These are phyloP conservation scores for Trichoplusia ni DNA, from an alignment of 1,140 invertebrate species.

Conservation along the genomic window DNA sequence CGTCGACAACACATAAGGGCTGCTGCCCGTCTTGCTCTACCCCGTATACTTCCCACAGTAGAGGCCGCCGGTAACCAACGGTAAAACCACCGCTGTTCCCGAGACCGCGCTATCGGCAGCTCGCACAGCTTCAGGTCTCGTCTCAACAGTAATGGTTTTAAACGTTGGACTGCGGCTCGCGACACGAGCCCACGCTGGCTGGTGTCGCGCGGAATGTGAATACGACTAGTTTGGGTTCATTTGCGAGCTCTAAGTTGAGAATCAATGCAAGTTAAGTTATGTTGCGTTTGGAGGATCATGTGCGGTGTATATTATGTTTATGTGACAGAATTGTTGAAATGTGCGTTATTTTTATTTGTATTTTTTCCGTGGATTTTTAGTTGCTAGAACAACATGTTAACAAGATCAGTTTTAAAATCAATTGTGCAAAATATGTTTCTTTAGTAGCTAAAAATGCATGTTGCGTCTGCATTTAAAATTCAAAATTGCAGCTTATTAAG, in stretches of 20 bases:
- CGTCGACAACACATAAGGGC: constrained; percentile 69
- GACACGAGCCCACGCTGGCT: constrained; percentile 9
- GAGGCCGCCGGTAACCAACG: too few species aligned
- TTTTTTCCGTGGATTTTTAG: too few species aligned
- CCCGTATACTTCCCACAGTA: constrained; percentile 45
- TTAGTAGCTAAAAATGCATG: too few species aligned
- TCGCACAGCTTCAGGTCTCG: too few species aligned
- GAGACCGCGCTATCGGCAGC: too few species aligned
- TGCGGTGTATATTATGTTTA: neutral
- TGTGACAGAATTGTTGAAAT: neutral
- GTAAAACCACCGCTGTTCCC: too few species aligned
- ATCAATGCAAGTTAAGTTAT: constrained; percentile 17
- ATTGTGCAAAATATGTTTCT: too few species aligned
- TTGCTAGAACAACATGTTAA: too few species aligned
- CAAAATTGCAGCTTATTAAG: constrained; percentile 2
- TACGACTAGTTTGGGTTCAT: neutral
- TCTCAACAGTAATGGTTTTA: too few species aligned
- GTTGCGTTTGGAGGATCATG: constrained; percentile 7
- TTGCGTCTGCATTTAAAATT: constrained; percentile 15
- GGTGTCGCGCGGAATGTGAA: neutral
- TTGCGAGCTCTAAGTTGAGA: constrained; percentile 17
- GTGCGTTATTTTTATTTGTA: neutral
- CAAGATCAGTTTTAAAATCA: too few species aligned
- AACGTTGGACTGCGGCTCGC: too few species aligned
- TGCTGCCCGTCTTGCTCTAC: constrained; percentile 42